Percentiles rank a stretch among this genome's conserved stretches.
Evolutionary conservation across 2,113 vertebrate genomes (phyloP).

Genomic region (Albula goreensis): DNA sequence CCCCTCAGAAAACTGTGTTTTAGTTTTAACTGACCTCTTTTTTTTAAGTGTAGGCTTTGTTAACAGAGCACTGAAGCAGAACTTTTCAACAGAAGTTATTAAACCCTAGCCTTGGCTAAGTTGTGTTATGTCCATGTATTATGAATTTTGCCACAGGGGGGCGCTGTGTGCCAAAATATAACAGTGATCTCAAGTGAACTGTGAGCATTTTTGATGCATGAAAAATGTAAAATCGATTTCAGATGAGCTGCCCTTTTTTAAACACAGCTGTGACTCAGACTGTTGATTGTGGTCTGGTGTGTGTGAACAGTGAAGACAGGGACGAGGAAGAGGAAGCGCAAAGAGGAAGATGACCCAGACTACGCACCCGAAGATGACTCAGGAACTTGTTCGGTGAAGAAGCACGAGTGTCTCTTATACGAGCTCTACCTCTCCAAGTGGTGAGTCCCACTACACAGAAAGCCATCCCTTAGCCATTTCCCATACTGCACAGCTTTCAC

Average conservation of each 20-base stretch:
- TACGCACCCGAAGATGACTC: conserved; percentile 70
- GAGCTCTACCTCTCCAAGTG: conserved; percentile 95
- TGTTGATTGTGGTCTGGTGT: background rate
- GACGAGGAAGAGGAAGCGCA: conserved; percentile 87
- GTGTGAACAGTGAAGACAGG: conserved; percentile 76
- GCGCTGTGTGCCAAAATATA: too few species aligned
- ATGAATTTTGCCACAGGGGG: too few species aligned
- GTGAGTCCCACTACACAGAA: conserved; percentile 60
- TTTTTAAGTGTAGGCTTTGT: too few species aligned
- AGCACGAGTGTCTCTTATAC: conserved; percentile 88
- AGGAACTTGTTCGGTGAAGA: conserved; percentile 82
- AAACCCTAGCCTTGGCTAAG: too few species aligned
- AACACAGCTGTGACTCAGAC: too few species aligned
- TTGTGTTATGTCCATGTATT: too few species aligned
- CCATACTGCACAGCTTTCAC: background rate
- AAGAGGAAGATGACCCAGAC: conserved; percentile 76
- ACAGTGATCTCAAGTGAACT: too few species aligned
- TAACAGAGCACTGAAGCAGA: too few species aligned
- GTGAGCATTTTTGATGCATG: too few species aligned
- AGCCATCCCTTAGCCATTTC: background rate
- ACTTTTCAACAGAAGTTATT: too few species aligned
- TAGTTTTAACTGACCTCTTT: background rate
- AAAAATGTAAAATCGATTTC: too few species aligned
- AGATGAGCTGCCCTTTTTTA: too few species aligned
- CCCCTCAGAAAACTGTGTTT: background rate